Evolutionary conservation across 2,888 invertebrate genomes (phyloP), one percentile per base, ranked within the genome.

Genomic region (Cephus spinipes): DNA sequence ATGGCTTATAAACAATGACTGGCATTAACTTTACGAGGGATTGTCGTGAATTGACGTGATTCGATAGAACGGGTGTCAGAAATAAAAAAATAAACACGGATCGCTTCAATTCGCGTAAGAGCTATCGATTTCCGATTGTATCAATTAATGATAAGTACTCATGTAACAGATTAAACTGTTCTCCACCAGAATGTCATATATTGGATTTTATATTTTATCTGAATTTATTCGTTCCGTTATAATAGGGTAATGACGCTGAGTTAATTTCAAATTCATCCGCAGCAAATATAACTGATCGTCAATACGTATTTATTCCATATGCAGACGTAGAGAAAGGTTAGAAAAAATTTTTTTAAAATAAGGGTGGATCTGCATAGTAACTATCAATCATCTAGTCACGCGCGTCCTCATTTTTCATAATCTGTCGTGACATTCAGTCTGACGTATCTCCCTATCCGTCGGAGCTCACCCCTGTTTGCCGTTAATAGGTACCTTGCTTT

Each of bases 401-500:
- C 73, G 76, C 32, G 40, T 73, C 35, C 76, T 77, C 76, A 77
- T 77, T 77, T 73, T 77, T 77, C 76, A 77, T 77, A 77, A 77
- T 77, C 76, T 73, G 76, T 77, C 76, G 76, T 31, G 73, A 40
- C 30, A 55, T 55, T 15, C 55, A 23, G 9, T 2, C 23, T 55
- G 55, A 23, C 36, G 15, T 55, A 23, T 55, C 55, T 23, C 55
- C 23, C 55, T 40, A 40, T 40, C 40, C 4, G 40, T 9, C 1
- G 55, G 23, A 23, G 23, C 23, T 55, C 55, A 55, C 55, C 55
- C 55, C 23, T 55, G 23, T 55, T 55, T 55, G 23, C 55, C 55
- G 55, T 55, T 55, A 23, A 35, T 35, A 35, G 35, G 55, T 55
- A 55, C 23, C 23, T 23, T 23, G 55, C 55, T 23, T 23, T 23